Evolutionary conservation across 2,797 vertebrate genomes (phyloP).

Genomic region (Microctenopoma lineatum): DNA sequence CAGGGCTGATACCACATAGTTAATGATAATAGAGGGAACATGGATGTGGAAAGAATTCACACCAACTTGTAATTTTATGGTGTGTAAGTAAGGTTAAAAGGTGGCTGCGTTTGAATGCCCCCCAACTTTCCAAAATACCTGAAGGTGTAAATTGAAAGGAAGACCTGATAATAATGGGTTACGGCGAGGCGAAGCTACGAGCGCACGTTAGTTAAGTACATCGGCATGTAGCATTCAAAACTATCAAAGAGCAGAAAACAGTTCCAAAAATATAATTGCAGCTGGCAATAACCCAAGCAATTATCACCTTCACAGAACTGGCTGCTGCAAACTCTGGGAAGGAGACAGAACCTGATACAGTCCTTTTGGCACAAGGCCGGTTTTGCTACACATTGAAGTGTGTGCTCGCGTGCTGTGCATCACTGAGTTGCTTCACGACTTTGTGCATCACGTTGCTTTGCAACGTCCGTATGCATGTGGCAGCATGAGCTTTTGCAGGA

Average conservation of each 20-base stretch:
- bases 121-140: constrained; percentile 48
- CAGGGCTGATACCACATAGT: too few species aligned
- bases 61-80: constrained; percentile 29
- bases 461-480: not conserved
- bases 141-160: constrained; percentile 49
- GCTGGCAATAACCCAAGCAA: constrained; percentile 29
- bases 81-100: constrained; percentile 31
- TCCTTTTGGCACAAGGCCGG: not conserved
- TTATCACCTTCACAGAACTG: constrained; percentile 47
- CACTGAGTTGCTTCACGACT: not conserved
- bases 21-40: not conserved
- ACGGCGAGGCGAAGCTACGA: constrained; percentile 41
- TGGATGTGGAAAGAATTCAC: constrained; percentile 22
- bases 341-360: constrained; percentile 4
- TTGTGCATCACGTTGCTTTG: not conserved
- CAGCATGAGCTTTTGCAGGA: not conserved
- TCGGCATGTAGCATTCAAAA: constrained; percentile 23
- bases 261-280: constrained; percentile 55
- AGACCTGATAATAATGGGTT: constrained; percentile 63
- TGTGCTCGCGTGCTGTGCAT: not conserved
- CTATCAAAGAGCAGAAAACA: constrained; percentile 45
- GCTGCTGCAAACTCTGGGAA: constrained; percentile 5
- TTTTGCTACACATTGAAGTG: not conserved
- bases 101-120: constrained; percentile 20
- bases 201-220: constrained; percentile 47